Percentiles rank a stretch among this genome's conserved stretches.
These are phyloP conservation scores for Camarhynchus parvulus DNA, from an alignment of 2,113 vertebrate genomes.

Conservation along the genomic window DNA sequence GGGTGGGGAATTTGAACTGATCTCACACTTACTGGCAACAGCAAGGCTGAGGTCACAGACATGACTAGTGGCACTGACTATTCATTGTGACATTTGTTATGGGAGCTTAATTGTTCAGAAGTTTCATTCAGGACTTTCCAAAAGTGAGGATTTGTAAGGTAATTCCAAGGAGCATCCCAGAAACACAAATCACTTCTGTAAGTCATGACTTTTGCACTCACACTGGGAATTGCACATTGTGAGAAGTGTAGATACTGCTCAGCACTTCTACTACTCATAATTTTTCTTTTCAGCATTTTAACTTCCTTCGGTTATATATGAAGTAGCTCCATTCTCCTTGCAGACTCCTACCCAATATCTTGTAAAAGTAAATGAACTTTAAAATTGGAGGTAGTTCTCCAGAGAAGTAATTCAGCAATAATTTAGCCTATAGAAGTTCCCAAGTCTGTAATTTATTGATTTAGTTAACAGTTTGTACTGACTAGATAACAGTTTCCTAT, in stretches of 20 bases:
- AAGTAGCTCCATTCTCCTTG: neutral
- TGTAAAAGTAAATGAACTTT: conserved; percentile 42
- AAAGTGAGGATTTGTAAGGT: neutral
- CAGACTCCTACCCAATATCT: conserved; percentile 5
- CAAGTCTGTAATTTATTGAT: conserved; percentile 57
- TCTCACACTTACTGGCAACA: neutral
- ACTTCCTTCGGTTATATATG: neutral
- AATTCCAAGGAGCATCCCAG: neutral
- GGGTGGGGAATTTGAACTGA: neutral
- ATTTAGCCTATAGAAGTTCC: conserved; percentile 35
- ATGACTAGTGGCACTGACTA: neutral
- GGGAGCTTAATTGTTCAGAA: conserved; percentile 18
- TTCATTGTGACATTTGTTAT: neutral
- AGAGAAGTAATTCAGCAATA: conserved; percentile 46
- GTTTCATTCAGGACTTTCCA: neutral
- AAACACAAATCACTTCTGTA: conserved; percentile 28
- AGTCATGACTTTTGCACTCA: neutral
- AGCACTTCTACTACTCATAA: neutral
- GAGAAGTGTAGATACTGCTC: neutral
- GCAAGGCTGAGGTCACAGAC: neutral
- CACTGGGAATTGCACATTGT: neutral
- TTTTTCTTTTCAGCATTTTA: conserved; percentile 18
- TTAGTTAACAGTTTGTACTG: conserved; percentile 49
- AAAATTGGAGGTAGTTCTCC: conserved; percentile 30
- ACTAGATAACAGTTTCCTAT: conserved; percentile 54